Evolutionary conservation across 2,888 invertebrate species (phyloP), one percentile per base, ranked within the genome.

Genomic region (Eledona agricola): DNA sequence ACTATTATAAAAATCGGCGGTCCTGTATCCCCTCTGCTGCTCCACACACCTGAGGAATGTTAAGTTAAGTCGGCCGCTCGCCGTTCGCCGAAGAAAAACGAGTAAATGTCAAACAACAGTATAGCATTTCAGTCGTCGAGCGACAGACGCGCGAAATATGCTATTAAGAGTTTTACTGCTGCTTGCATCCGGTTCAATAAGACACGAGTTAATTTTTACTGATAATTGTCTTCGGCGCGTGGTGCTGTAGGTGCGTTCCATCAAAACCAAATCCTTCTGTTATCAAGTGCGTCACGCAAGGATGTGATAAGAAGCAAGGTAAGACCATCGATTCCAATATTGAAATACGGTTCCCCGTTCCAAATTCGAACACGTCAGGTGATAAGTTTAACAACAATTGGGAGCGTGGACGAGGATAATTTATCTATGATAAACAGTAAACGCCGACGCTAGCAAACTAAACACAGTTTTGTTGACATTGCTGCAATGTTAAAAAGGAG

Each of bases 81-180:
- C 13, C 11, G 35, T 25, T 40, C 34, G 35, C 43, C 51, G 51
- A 51, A 51, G 51, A 45, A 45, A 51, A 51, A 51, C 51, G 51
- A 51, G 51, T 45, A 37, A 51, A 43, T 43, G 51, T 51, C 51
- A 51, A 35, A 51, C 51, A 51, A 43, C 43, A 43, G 51, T 51
- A 43, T 51, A 40, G 23, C 38, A 42, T 34, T 43, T 29, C 26
- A 34, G 40, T 31, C 16, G 38, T 29, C 22, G 20, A 20, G 38
- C 22, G 20, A 23, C 19, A 9, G 49, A 38, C 38, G 49, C 31
- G 49, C 40, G 32, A 40, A 50, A 40, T 40, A 32, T 50, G 38
- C 37, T 11, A 29, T 45, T 34, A 34, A 31, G 20, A 31, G 43
- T 43, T 29, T 32, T 47, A 37, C 22, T 9, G 19, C 15, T 12